Conservation (phyloP, 1,140 invertebrate species). For the Elysia chlorotica region DNA sequence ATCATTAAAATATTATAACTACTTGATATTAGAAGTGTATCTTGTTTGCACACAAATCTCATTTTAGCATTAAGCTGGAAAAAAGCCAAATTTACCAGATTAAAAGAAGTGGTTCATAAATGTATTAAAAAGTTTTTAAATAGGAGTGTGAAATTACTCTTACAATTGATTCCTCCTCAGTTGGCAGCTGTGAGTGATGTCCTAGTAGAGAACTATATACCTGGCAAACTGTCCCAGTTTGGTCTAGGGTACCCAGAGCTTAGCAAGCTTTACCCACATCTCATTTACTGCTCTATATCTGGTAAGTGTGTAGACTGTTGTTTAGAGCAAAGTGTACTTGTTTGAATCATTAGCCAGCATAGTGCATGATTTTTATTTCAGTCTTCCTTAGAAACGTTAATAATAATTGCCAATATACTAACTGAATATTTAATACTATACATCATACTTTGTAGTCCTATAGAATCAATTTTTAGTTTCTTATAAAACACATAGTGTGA, state of each 20-base stretch:
- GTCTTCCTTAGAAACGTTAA: too few relatives aligned
- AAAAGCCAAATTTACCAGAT: background rate
- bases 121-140: background rate
- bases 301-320: conserved; percentile 62
- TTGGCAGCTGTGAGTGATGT: conserved; percentile 79
- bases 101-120: background rate
- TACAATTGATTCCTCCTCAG: conserved; percentile 33
- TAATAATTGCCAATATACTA: too few relatives aligned
- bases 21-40: background rate
- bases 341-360: too few relatives aligned
- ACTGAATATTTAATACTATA: too few relatives aligned
- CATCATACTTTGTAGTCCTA: too few relatives aligned
- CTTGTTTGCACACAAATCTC: background rate
- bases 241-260: conserved; percentile 82
- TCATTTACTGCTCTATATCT: conserved; percentile 94
- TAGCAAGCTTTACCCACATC: conserved; percentile 72
- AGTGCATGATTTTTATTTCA: too few relatives aligned
- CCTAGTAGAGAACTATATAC: conserved; percentile 92
- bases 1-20: background rate
- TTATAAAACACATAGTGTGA: too few relatives aligned
- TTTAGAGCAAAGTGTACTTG: too few relatives aligned
- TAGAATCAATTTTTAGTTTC: too few relatives aligned
- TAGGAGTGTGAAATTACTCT: background rate
- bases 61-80: background rate
- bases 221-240: conserved; percentile 81